Evolutionary conservation across 2,888 invertebrate species (phyloP), one percentile per base, ranked within the genome.

Genomic region (Eilema depressum): DNA sequence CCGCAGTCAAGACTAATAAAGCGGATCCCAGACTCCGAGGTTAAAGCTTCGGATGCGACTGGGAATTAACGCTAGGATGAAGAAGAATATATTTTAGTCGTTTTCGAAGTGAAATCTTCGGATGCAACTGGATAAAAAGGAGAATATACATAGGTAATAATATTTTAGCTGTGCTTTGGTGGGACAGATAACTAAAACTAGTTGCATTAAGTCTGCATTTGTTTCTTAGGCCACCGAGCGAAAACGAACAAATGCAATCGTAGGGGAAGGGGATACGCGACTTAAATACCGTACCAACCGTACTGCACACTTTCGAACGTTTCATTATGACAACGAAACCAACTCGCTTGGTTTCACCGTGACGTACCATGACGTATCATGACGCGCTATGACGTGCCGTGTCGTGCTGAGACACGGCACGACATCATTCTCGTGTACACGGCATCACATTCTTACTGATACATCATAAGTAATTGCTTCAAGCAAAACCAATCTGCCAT

Each of bases 401-500:
- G 53, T n/a, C 53, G 20, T n/a, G n/a, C n/a, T n/a, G n/a, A n/a
- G n/a, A n/a, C n/a, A n/a, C n/a, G n/a, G 41, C 17, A 17, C 1
- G 41, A 37, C 33, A 37, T 41, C 1, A 7, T 20, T 47, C 20
- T 47, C 5, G 7, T 53, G 53, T 53, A 53, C 53, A n/a, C 53
- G 53, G n/a, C n/a, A 53, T 53, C n/a, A n/a, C 8, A n/a, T n/a
- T 53, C n/a, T 20, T 53, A 53, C n/a, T n/a, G 10, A 64, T 26
- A n/a, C 26, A 5, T n/a, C 28, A 53, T 20, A 28, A 20, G n/a
- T n/a, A 26, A 8, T 1, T 20, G 17, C 11, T 33, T 65, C 30
- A 65, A 61, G 61, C 61, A 30, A 33, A 61, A 33, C 61, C 57
- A 66, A 56, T 41, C 56, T 37, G 26, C 47, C 33, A 65, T 65